Percentiles rank a stretch among this genome's conserved stretches.
Evolutionary conservation across 1,140 invertebrate species (phyloP).

Genomic region (Drosophila mayri): DNA sequence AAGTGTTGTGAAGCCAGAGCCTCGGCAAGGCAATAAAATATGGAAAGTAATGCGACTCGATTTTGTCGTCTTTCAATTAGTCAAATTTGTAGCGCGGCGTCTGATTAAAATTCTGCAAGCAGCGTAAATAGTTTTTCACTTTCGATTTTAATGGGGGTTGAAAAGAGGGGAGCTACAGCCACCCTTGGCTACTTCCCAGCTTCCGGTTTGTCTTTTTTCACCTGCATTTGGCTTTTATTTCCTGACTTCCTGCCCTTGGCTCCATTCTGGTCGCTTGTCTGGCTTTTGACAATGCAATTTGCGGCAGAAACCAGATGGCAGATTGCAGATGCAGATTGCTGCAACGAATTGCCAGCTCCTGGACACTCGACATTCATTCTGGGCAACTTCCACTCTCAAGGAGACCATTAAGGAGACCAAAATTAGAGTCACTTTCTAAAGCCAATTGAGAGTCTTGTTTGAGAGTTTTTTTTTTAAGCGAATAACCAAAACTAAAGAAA

Average conservation of each 20-base stretch:
- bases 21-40: conserved; percentile 28
- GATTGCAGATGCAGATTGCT: conserved; percentile 8
- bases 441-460: background rate
- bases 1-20: background rate
- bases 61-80: conserved; percentile 51
- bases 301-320: conserved; percentile 19
- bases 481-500: background rate
- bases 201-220: background rate
- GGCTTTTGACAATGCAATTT: conserved; percentile 72
- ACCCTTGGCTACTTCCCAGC: background rate
- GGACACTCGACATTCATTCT: conserved; percentile 53
- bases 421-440: background rate
- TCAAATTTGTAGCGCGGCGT: conserved; percentile 49
- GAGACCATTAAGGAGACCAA: too few relatives aligned
- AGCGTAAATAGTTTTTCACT: conserved; percentile 25
- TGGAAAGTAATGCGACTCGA: conserved; percentile 24
- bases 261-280: conserved; percentile 7
- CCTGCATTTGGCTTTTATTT: background rate
- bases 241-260: conserved; percentile 5
- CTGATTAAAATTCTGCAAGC: conserved; percentile 45
- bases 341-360: conserved; percentile 17
- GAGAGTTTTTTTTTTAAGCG: too few relatives aligned
- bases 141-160: background rate
- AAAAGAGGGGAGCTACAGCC: too few relatives aligned
- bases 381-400: too few relatives aligned